A percentile compares a stretch with the other conserved stretches of the same genome.
Conservation (phyloP, 2,113 vertebrate species). For the Crypturellus undulatus region DNA sequence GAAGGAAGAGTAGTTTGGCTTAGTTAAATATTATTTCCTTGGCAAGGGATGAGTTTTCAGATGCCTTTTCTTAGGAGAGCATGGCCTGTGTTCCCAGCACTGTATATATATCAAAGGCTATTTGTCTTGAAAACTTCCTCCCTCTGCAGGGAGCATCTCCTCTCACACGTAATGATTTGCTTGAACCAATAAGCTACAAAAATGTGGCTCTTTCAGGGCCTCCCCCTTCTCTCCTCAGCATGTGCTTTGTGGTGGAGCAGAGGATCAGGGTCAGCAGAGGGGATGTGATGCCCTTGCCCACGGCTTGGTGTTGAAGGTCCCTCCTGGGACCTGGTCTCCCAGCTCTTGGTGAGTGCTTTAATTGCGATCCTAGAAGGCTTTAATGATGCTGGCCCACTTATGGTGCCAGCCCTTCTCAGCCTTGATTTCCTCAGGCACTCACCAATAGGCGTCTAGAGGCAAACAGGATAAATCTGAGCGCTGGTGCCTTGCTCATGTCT, state of each 20-base stretch:
- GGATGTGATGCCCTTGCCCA: not conserved
- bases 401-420: too few species aligned
- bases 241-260: not conserved
- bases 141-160: not conserved
- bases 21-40: not conserved
- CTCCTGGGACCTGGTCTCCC: not conserved
- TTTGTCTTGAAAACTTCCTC: not conserved
- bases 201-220: not conserved
- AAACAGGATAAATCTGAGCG: too few species aligned
- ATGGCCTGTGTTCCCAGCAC: not conserved
- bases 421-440: too few species aligned
- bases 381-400: not conserved
- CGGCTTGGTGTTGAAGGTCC: too few species aligned
- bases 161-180: not conserved
- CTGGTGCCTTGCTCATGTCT: not conserved
- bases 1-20: not conserved
- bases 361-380: not conserved
- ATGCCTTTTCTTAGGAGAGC: not conserved
- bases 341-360: not conserved
- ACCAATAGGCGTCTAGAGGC: too few species aligned
- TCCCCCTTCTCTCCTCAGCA: not conserved
- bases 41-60: not conserved
- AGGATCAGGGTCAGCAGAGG: not conserved
- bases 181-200: not conserved
- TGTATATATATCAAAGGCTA: not conserved